Conservation (phyloP, 2,888 invertebrate genomes). For the Ectemnius continuus region DNA sequence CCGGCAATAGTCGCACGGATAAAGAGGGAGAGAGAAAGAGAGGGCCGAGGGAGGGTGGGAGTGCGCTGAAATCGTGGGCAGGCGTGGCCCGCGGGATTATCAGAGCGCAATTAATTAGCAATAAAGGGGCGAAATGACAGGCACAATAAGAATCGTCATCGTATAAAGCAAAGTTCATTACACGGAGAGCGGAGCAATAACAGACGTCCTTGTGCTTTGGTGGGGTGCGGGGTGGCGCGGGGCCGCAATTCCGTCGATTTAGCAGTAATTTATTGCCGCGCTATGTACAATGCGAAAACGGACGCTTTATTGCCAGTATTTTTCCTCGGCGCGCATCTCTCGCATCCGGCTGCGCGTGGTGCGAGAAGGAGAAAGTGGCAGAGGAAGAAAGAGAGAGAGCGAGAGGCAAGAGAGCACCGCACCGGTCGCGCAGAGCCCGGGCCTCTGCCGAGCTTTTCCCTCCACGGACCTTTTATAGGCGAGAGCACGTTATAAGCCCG, state of each 20-base stretch:
- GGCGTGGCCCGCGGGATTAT: slow-evolving; percentile 1
- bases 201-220: slow-evolving; percentile 12
- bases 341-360: not conserved
- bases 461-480: slow-evolving; percentile 27
- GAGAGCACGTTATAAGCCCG: slow-evolving; percentile 16
- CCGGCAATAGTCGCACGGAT: not conserved
- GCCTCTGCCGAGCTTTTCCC: not conserved
- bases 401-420: too few relatives aligned
- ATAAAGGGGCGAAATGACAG: slow-evolving; percentile 1
- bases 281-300: slow-evolving; percentile 30
- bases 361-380: too few relatives aligned
- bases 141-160: slow-evolving; percentile 27
- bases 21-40: not conserved
- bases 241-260: slow-evolving; percentile 37
- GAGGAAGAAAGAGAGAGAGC: too few relatives aligned
- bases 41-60: not conserved
- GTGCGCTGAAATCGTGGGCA: not conserved
- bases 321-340: slow-evolving; percentile 16
- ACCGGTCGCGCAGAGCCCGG: too few relatives aligned
- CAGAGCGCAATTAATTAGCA: slow-evolving; percentile 10
- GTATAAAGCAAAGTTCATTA: slow-evolving; percentile 41
- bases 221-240: not conserved
- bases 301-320: slow-evolving; percentile 36
- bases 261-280: slow-evolving; percentile 38
- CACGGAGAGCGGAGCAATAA: slow-evolving; percentile 17